Base-by-base conservation (phyloP, 2,113 vertebrate species). In the Coptodon rendalli region DNA sequence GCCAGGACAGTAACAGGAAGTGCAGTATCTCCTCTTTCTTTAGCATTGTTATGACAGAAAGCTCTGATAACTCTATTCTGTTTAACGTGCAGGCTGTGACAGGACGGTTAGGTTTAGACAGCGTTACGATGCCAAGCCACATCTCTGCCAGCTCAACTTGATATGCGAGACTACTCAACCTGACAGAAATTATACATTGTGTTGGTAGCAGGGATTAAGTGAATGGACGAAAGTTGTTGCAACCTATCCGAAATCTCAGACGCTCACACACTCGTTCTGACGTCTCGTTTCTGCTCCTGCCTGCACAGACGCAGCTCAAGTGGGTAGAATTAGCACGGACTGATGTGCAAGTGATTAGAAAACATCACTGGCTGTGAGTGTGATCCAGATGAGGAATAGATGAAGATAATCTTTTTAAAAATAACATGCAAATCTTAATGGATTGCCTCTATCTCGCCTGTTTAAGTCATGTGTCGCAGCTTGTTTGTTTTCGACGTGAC, bases 141-240 rank as follows among this genome's bases (percentile, higher is more conserved):
- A 79, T 45, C 36, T 87, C 81, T 85, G 87, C 63, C 84, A 79
- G 82, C 84, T 81, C 78, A 82, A 24, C 53, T 22, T 85, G 91
- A 94, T 93, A 80, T 29, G 83, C 57, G 82, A 91, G 92, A 93
- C 94, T 86, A 93, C 50, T 59, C 24, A 82, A 82, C 81, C 91
- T 91, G 92, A 91, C 88, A 91, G 87, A 86, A 84, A 84, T 68
- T 48, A 71, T 66, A 68, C 85, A 86, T 54, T 45, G 50, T 12
- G 59, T 29, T 34, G 84, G 61, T 73, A 66, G 36, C 12, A 14
- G 6, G 22, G 45, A 76, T 82, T 29, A 89, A 84, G 38, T 10
- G 76, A 87, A 79, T 16, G 43, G 34, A 34, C 59, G 27, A 6
- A 43, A 86, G 83, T 90, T 82, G 89, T 71, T 89, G 82, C 78